phyloP scores from a whole-genome alignment of 2,113 vertebrate genomes.

The Leptobrachium leishanense region DNA sequence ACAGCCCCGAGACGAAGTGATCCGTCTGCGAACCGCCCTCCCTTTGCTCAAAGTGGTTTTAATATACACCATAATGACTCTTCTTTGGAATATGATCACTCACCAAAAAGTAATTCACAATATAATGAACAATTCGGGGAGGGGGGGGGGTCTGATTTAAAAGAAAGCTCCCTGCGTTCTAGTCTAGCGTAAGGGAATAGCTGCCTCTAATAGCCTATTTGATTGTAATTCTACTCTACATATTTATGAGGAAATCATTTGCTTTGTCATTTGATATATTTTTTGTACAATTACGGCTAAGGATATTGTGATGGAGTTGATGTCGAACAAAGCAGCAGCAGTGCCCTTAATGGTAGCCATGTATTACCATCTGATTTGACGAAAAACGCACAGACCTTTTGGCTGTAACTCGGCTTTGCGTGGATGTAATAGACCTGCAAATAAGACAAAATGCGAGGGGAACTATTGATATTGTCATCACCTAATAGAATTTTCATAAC shows the following conservation, averaged over 20 bases:
- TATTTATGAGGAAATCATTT: constrained; percentile 41
- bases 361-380: constrained; percentile 36
- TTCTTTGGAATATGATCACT: constrained; percentile 48
- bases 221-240: constrained; percentile 38
- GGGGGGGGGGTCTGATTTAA: constrained; percentile 34
- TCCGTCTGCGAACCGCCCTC: constrained; percentile 28
- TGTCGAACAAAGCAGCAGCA: not conserved
- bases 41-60: constrained; percentile 39
- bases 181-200: constrained; percentile 11
- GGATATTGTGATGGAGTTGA: constrained; percentile 4
- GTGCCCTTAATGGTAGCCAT: not conserved
- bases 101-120: constrained; percentile 40
- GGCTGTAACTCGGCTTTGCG: constrained; percentile 15
- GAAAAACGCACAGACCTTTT: not conserved
- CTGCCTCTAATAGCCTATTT: constrained; percentile 42
- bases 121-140: constrained; percentile 44
- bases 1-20: constrained; percentile 46
- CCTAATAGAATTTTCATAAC: not conserved
- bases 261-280: constrained; percentile 39
- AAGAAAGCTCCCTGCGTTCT: constrained; percentile 2
- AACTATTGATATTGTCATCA: not conserved
- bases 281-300: constrained; percentile 29
- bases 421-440: constrained; percentile 23
- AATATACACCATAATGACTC: constrained; percentile 39
- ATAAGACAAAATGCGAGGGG: not conserved